Conservation (phyloP, 2,888 invertebrate species). For the Craniophora ligustri region DNA sequence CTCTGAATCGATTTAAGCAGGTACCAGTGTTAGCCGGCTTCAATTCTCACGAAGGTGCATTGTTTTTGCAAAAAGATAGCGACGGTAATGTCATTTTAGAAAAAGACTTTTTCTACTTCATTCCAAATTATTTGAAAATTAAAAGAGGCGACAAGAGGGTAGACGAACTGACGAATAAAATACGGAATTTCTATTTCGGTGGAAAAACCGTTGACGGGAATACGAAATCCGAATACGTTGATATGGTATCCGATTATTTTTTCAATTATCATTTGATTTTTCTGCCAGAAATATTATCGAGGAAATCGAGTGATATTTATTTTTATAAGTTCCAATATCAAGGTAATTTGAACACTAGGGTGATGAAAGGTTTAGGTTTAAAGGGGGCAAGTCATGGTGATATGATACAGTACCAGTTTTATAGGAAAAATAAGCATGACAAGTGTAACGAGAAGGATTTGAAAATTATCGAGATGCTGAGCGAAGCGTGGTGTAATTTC, state of each 20-base stretch:
- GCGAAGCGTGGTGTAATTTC: slow-evolving; percentile 75
- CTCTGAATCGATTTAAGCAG: slow-evolving; percentile 63
- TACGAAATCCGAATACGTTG: slow-evolving; percentile 62
- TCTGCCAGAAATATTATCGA: slow-evolving; percentile 64
- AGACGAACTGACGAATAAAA: slow-evolving; percentile 48
- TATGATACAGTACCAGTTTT: slow-evolving; percentile 77
- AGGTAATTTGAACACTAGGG: slow-evolving; percentile 74
- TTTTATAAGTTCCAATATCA: slow-evolving; percentile 70
- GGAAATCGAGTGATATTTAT: slow-evolving; percentile 59
- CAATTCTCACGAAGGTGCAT: slow-evolving; percentile 72
- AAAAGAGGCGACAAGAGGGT: slow-evolving; percentile 53
- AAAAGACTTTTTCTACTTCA: slow-evolving; percentile 66
- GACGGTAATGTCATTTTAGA: slow-evolving; percentile 66
- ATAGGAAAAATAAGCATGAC: slow-evolving; percentile 68
- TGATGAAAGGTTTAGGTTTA: slow-evolving; percentile 69
- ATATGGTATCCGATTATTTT: slow-evolving; percentile 69
- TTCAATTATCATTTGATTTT: slow-evolving; percentile 68
- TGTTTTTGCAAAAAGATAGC: slow-evolving; percentile 66
- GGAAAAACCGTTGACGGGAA: slow-evolving; percentile 53
- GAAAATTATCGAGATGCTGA: slow-evolving; percentile 66
- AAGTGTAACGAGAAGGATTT: slow-evolving; percentile 62
- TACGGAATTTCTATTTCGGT: slow-evolving; percentile 71
- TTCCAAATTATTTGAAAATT: slow-evolving; percentile 66
- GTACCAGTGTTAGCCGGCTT: slow-evolving; percentile 68
- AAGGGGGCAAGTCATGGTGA: slow-evolving; percentile 79